Evolutionary conservation across 2,888 invertebrate genomes (phyloP), one percentile per base, ranked within the genome.

Genomic region (Diarsia rubi): DNA sequence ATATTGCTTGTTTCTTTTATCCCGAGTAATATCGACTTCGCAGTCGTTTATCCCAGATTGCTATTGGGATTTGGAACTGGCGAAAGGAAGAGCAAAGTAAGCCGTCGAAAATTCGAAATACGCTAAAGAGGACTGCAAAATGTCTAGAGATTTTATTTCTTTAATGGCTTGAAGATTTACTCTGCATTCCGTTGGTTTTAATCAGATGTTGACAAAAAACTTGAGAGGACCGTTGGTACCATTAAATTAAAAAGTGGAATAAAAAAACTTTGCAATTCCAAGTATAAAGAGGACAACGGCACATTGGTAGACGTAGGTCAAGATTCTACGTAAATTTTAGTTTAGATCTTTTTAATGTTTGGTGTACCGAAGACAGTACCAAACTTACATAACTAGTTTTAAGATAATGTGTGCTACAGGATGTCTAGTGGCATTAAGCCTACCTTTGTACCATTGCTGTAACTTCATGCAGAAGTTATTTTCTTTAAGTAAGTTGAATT

Each of bases 231-330:
- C 67, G 73, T 79, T 52, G 31, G 45, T 47, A 37, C 9, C 27
- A 63, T 54, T 78, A 31, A 45, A 31, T 42, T 27, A 16, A 54
- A 64, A 42, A 60, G 2, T 37, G 21, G 9, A 24, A 8, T 3
- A 37, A 52, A 64, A 73, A 44, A 60, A 6, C 9, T 54, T 47
- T 47, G 19, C 44, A 47, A 70, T 57, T 68, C 31, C 24, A 14
- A 64, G 21, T 47, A 31, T 52, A 70, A 64, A 79, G 47, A 62
- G 49, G 65, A 44, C 74, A 82, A 82, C 74, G 69, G 79, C 59
- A 79, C 64, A 47, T 69, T 27, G 4, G n/a, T 66, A 73, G 68
- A 52, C 75, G 62, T 82, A 83, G 82, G 83, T 82, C 82, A 83
- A 79, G 82, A 83, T 73, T 73, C 37, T 12, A 27, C 24, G 27